Base-by-base conservation (phyloP, 2,888 invertebrate genomes). In the Agapostemon virescens region DNA sequence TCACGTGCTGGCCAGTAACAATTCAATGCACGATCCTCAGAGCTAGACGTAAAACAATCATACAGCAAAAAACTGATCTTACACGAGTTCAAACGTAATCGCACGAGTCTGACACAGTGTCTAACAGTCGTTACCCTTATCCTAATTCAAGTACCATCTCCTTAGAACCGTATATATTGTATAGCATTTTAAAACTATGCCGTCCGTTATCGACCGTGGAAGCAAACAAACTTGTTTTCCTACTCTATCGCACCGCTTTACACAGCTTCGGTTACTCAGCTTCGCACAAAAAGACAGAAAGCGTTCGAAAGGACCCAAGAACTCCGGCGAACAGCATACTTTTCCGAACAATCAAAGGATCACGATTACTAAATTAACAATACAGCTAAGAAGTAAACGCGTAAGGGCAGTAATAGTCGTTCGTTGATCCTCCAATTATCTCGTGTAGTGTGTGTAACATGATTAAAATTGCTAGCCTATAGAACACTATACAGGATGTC, bases 1-100 rank as follows among this genome's bases (percentile, higher is more conserved):
- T 68, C 76, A 68, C 61, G 49, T 45, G 11, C 38, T 36, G 17
- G 26, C 40, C n/a, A 58, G 36, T 64, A 64, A n/a, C 52, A 40
- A 76, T 66, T 36, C 42, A 33, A 38, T 64, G 66, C 0, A n/a
- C 20, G 36, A 42, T 66, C 3, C 15, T 52, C 52, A 72, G 55
- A 58, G 64, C 15, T 45, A 40, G 23, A n/a, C 45, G n/a, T 49
- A 45, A 63, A 26, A 23, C 26, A 30, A 74, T 49, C 26, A 38
- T 30, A 49, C 2, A 17, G 9, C 13, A 23, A 67, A 23, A 67
- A 23, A 30, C 20, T 11, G 3, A 42, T 61, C 20, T 33, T 61
- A 17, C 61, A 26, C 17, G 15, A 33, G 4, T 49, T 61, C 20
- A 33, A 61, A 61, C 33, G 36, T 63, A 63, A 33, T 36, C 36